A percentile compares a stretch with the other conserved stretches of the same genome.
phyloP scores from a whole-genome alignment of 2,797 vertebrate genomes.

The Protosalanx chinensis region DNA sequence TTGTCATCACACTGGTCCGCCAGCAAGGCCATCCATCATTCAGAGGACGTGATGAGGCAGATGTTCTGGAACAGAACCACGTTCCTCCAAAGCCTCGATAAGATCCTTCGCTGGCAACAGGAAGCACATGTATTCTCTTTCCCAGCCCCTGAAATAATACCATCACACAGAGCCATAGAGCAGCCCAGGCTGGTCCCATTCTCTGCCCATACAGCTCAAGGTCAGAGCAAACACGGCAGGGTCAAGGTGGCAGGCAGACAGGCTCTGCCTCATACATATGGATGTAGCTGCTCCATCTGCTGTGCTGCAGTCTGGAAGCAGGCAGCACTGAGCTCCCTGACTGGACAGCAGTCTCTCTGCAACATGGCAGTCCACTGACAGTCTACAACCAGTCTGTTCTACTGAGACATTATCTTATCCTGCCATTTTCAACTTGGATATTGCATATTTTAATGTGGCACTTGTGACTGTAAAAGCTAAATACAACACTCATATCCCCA shows the following conservation, averaged over 20 bases:
- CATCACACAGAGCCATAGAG: constrained; percentile 29
- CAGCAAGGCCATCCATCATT: constrained; percentile 61
- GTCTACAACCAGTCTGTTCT: neutral
- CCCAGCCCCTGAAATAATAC: constrained; percentile 53
- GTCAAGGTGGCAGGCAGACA: constrained; percentile 69
- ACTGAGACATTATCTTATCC: neutral
- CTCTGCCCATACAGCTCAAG: constrained; percentile 59
- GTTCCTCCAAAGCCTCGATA: constrained; percentile 46
- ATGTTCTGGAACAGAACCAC: constrained; percentile 51
- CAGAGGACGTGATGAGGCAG: constrained; percentile 52
- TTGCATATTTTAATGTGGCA: neutral
- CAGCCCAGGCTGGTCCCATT: constrained; percentile 55
- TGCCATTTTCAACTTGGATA: neutral
- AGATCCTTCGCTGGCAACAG: constrained; percentile 22
- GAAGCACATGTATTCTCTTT: constrained; percentile 39
- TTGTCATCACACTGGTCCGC: constrained; percentile 46
- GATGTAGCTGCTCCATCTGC: constrained; percentile 72
- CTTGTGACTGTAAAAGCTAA: neutral
- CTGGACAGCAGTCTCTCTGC: constrained; percentile 44
- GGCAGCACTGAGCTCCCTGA: constrained; percentile 46
- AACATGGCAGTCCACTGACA: constrained; percentile 52
- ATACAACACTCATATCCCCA: neutral
- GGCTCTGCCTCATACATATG: constrained; percentile 73
- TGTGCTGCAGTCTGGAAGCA: constrained; percentile 60
- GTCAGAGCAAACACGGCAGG: constrained; percentile 61